Base-by-base conservation (phyloP, 2,888 invertebrate genomes). In the Litoditis marina region DNA sequence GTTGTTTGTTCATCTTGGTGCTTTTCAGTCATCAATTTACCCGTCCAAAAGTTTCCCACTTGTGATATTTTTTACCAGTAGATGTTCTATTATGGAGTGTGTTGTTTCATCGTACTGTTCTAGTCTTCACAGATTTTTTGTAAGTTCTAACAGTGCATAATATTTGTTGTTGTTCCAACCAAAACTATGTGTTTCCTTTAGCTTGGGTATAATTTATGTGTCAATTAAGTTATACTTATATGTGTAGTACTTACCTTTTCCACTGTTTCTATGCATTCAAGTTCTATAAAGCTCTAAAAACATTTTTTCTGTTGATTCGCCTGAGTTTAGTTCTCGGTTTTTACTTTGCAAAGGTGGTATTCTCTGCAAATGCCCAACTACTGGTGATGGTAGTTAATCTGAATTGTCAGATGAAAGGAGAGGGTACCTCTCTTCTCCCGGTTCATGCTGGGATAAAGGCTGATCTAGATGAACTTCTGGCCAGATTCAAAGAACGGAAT, bases 391-490 rank as follows among this genome's bases (percentile, higher is more conserved):
- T 25, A n/a, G n/a, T n/a, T n/a, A n/a, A n/a, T n/a, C n/a, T n/a
- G n/a, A n/a, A n/a, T n/a, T n/a, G 13, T 6, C 11, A 27, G n/a
- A 57, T 63, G 63, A 49, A 51, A 27, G 63, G 63, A 8, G 31
- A 28, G 4, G 63, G 63, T 11, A 63, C 56, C n/a, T 63, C 63
- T 4, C 32, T 63, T 5, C 31, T 51, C 8, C 63, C 63, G 0
- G 42, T 63, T 3, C 52, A 51, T 31, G 58, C 63, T 0, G 63
- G 63, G 5, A 47, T 63, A 6, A 27, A 57, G 6, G 27, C 22
- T 22, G 63, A 63, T 32, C 59, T 63, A 19, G 63, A 63, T 25
- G 27, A 42, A 22, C 44, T 63, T 2, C 59, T 63, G n/a, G 30
- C 28, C 22, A 34, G 30, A 5, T 63, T 63, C 58, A 63, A 63